Evolutionary conservation across 2,888 invertebrate species (phyloP), one percentile per base, ranked within the genome.

Genomic region (Steinernema carpocapsae): DNA sequence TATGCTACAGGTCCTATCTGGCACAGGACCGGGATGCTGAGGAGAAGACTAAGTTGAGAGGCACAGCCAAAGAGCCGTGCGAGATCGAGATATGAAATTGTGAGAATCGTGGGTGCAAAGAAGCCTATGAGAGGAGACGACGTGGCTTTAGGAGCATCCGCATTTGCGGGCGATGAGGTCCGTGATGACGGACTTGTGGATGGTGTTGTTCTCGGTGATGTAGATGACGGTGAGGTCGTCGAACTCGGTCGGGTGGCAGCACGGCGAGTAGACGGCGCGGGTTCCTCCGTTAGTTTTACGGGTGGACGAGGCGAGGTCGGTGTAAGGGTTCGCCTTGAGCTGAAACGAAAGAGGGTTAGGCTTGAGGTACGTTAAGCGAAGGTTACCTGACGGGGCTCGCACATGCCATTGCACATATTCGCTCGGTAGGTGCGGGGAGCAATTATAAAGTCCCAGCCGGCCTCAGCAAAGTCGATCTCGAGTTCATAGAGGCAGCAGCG

Each of bases 401-500:
- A 97, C 85, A 95, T 94, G 7, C 97, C 96, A 73, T 94, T 92
- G 90, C 97, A 97, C 90, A 95, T 95, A 89, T 94, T 94, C 7
- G 97, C 96, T 86, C 94, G 93, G 90, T 96, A 97, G 83, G 92
- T 91, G 86, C 94, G 94, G 0, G 97, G 97, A 0, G 95, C 95
- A 76, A 97, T 94, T 85, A 97, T 94, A 92, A 95, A 97, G 88
- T 96, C 94, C 95, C 96, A 97, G 32, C 95, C 95, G 88, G 97
- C 95, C 87, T 93, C 92, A 83, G 93, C 93, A 88, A 97, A 97
- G 90, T 96, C 94, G 19, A 97, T 94, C 17, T 80, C 71, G 48
- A 86, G 70, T 0, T 95, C 95, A 89, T 95, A 95, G 3, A 96
- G 92, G 88, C 97, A 97, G 89, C 97, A 97, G 64, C 88, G 83